These are phyloP conservation scores for Troilus luridus DNA, from an alignment of 2,888 invertebrate genomes.

Conservation along the genomic window DNA sequence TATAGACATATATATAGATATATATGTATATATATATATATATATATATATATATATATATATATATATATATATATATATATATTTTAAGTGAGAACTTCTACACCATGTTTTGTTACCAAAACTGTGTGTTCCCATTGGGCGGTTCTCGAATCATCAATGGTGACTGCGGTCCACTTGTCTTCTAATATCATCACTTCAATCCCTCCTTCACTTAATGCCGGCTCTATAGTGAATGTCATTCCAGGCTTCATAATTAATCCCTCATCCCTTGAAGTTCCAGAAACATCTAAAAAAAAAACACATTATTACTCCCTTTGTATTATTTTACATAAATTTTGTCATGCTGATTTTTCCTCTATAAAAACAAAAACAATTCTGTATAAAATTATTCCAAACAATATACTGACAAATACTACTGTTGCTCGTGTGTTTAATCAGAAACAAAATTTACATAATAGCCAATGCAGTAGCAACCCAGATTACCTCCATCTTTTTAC, in stretches of 20 bases:
- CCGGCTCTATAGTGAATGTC: constrained; percentile 96
- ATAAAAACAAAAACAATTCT: not conserved
- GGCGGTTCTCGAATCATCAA: constrained; percentile 85
- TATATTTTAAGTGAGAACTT: constrained; percentile 79
- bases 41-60: not conserved
- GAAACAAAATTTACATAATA: no score
- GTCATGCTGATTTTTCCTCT: not conserved
- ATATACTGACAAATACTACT: not conserved
- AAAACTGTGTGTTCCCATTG: constrained; percentile 94
- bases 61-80: not conserved
- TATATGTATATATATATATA: not conserved
- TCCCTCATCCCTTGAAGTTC: constrained; percentile 12
- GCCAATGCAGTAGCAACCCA: no score
- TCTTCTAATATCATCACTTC: constrained; percentile 83
- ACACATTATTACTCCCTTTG: not conserved
- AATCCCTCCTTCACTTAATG: constrained; percentile 81
- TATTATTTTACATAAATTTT: not conserved
- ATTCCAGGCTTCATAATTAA: constrained; percentile 72
- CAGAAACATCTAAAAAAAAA: constrained; percentile 11
- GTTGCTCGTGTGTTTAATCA: no score
- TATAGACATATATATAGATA: no score
- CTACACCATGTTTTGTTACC: constrained; percentile 82
- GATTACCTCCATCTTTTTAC: no score
- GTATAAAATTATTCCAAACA: not conserved
- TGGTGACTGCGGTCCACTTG: constrained; percentile 92